Conservation (phyloP, 2,888 invertebrate genomes). For the Entomobrya multifasciata region DNA sequence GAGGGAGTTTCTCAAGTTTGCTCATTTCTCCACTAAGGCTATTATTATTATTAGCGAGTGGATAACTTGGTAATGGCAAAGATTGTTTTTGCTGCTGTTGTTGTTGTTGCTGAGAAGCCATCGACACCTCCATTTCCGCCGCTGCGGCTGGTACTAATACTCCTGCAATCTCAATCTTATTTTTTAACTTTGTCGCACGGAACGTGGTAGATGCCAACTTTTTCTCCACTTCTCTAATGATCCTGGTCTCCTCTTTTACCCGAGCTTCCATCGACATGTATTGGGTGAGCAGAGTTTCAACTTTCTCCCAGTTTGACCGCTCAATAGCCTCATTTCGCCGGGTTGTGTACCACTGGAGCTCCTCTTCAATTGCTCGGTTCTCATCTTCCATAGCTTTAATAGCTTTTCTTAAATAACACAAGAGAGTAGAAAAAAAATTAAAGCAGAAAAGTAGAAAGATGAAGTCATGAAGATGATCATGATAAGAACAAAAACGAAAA, state of each 20-base stretch:
- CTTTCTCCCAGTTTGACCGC: conserved; percentile 68
- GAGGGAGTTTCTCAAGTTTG: conserved; percentile 81
- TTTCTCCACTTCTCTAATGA: conserved; percentile 74
- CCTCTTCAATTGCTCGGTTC: conserved; percentile 75
- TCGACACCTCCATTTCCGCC: neutral
- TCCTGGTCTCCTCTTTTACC: conserved; percentile 71
- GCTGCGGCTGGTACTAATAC: neutral
- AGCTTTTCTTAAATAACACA: conserved; percentile 63
- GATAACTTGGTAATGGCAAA: neutral
- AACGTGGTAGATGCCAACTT: conserved; percentile 80
- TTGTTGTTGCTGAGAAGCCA: neutral
- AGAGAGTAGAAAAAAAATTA: conserved; percentile 2
- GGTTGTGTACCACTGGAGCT: conserved; percentile 73
- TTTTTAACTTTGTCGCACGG: conserved; percentile 81
- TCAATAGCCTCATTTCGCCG: conserved; percentile 71
- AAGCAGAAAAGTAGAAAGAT: conserved; percentile 18
- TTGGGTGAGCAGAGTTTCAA: conserved; percentile 80
- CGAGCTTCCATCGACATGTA: conserved; percentile 71
- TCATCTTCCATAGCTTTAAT: conserved; percentile 74
- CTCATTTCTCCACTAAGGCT: conserved; percentile 81
- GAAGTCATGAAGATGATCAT: neutral
- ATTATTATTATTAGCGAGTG: conserved; percentile 17
- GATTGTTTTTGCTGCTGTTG: conserved; percentile 1
- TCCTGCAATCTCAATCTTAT: conserved; percentile 80
- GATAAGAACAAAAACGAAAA: neutral